Evolutionary conservation across 2,888 invertebrate genomes (phyloP), one percentile per base, ranked within the genome.

Genomic region (Melitaea athalia): DNA sequence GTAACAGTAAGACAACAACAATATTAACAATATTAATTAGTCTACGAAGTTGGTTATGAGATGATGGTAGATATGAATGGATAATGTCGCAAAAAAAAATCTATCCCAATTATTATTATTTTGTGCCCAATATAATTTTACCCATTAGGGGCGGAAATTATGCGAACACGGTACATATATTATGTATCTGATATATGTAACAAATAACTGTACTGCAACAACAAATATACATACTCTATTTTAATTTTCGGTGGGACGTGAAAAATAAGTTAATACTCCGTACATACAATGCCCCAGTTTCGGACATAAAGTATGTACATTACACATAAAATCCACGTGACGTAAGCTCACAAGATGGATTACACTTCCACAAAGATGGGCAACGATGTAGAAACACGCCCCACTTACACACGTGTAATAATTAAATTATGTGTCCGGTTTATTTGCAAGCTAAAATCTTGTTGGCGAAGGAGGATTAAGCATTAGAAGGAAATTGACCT

Each of bases 351-450:
- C 55, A 55, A 55, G 55, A 55, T 55, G 33, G 55, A 55, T 55
- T 33, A 55, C n/a, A 1, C 31, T 33, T 14, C 33, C 33, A 33
- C 55, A 38, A 33, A 55, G 38, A 33, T n/a, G 49, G 61, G 11
- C 47, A 47, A 14, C 33, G 61, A 49, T n/a, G 59, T 59, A 15
- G 33, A 49, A 49, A 31, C 47, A 10, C 12, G 11, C 60, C 45
- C 8, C 45, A n/a, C 24, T 31, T 11, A 60, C 47, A 47, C 8
- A 38, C 31, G 31, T 49, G 47, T 61, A 45, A 43, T 59, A 42
- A 65, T 65, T 65, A 52, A 59, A 65, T 52, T 65, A 65, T 52
- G 43, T 65, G 42, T 12, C 59, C 31, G 43, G 31, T 60, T 65
- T 52, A 59, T 65, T 53, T 59, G 42, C 38, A 53, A 52, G 50